Evolutionary conservation across 2,888 invertebrate species (phyloP).

Genomic region (Euzetes globulus): DNA sequence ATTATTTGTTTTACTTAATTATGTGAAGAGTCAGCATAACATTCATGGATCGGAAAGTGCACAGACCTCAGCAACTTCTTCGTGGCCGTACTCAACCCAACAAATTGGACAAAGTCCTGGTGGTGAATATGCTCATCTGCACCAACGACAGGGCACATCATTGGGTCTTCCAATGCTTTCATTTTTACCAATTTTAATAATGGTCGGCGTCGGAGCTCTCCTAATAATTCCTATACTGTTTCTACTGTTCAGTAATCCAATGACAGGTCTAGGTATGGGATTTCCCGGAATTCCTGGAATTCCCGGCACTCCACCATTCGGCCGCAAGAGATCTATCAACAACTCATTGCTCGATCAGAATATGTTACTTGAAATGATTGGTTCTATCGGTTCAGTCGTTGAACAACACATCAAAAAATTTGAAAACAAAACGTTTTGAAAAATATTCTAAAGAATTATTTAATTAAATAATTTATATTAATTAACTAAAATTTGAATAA

Average conservation of each 20-base stretch:
- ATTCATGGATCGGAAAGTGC: constrained; percentile 3
- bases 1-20: neutral
- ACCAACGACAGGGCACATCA: constrained; percentile 29
- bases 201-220: constrained; percentile 31
- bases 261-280: neutral
- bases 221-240: constrained; percentile 28
- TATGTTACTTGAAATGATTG: constrained; percentile 20
- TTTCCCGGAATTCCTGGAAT: constrained; percentile 4
- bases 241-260: neutral
- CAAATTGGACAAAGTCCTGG: neutral
- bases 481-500: too few species aligned
- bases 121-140: neutral
- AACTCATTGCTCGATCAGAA: neutral
- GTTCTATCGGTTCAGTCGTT: neutral
- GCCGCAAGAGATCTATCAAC: constrained; percentile 27
- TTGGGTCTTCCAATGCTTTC: constrained; percentile 16
- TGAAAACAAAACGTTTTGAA: neutral
- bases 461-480: too few species aligned
- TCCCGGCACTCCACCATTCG: neutral
- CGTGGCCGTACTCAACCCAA: neutral
- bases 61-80: neutral
- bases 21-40: neutral
- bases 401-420: constrained; percentile 21
- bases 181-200: constrained; percentile 26
- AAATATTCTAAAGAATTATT: neutral